Conservation (phyloP, 2,113 vertebrate genomes). For the Neodontobutis hainanensis region DNA sequence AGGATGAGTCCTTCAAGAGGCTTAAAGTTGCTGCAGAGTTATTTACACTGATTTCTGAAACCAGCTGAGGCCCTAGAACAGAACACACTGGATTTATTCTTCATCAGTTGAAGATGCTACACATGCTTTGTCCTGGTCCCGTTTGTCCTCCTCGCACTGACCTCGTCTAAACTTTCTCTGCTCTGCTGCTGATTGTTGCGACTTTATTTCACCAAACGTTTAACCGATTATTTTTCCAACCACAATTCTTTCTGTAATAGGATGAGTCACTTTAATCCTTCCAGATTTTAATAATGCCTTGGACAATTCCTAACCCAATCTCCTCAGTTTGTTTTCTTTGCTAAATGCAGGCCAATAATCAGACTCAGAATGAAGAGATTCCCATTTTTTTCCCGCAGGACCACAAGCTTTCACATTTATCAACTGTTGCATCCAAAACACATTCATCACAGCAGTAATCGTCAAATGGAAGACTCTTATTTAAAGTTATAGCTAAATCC, state of each 20-base stretch:
- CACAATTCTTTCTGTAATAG: slow-evolving; percentile 1
- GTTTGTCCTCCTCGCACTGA: background rate
- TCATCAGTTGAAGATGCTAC: background rate
- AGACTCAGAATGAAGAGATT: background rate
- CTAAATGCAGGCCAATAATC: background rate
- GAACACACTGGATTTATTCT: too few species aligned
- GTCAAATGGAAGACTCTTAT: background rate
- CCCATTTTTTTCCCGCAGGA: background rate
- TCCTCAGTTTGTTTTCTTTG: slow-evolving; percentile 2
- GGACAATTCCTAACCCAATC: background rate
- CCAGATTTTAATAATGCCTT: background rate
- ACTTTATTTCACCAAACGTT: slow-evolving; percentile 3
- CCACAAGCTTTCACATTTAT: background rate
- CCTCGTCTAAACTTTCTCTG: background rate
- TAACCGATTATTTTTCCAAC: slow-evolving; percentile 7
- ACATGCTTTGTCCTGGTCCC: background rate
- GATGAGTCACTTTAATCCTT: slow-evolving; percentile 1
- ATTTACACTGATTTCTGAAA: too few species aligned
- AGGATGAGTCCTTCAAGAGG: too few species aligned
- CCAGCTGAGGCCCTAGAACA: too few species aligned
- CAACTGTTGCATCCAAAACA: background rate
- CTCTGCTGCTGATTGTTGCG: too few species aligned
- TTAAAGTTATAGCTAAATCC: background rate
- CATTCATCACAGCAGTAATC: background rate
- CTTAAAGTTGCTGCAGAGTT: too few species aligned